Conservation (phyloP, 2,888 invertebrate genomes). For the Sisyra nigra region DNA sequence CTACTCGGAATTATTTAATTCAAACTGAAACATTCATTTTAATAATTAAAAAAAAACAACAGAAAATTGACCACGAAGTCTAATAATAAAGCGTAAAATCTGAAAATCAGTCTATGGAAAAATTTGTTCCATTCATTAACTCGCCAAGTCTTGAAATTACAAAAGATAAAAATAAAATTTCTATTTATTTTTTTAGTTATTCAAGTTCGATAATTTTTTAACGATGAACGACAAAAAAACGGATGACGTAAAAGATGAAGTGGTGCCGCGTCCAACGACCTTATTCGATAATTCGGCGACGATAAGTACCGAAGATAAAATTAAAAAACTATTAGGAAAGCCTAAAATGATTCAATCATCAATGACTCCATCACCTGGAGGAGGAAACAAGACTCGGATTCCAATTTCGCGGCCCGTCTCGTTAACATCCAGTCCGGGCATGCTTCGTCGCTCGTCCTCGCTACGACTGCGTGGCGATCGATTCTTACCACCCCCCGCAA, state of each 20-base stretch:
- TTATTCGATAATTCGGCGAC: not conserved
- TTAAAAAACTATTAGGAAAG: not conserved
- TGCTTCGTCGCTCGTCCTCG: constrained; percentile 46
- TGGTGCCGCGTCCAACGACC: not conserved
- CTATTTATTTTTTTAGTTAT: too few species aligned
- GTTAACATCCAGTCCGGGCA: constrained; percentile 9
- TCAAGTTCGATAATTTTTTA: too few species aligned
- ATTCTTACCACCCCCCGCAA: constrained; percentile 10
- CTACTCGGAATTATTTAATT: too few species aligned
- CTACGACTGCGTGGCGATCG: constrained; percentile 50
- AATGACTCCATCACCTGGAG: constrained; percentile 9
- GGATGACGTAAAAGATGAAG: not conserved
- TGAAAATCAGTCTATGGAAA: too few species aligned
- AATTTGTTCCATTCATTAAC: too few species aligned
- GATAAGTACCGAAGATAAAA: not conserved
- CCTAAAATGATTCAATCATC: constrained; percentile 6
- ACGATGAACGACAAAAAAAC: too few species aligned
- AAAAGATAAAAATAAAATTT: too few species aligned
- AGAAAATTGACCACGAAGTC: too few species aligned
- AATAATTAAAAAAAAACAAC: too few species aligned
- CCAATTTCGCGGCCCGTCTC: not conserved
- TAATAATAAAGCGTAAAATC: too few species aligned
- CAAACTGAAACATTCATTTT: too few species aligned
- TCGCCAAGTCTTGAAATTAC: too few species aligned
- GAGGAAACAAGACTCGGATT: constrained; percentile 9